Evolutionary conservation across 2,888 invertebrate genomes (phyloP).

Genomic region (Cantharis flavilabris): DNA sequence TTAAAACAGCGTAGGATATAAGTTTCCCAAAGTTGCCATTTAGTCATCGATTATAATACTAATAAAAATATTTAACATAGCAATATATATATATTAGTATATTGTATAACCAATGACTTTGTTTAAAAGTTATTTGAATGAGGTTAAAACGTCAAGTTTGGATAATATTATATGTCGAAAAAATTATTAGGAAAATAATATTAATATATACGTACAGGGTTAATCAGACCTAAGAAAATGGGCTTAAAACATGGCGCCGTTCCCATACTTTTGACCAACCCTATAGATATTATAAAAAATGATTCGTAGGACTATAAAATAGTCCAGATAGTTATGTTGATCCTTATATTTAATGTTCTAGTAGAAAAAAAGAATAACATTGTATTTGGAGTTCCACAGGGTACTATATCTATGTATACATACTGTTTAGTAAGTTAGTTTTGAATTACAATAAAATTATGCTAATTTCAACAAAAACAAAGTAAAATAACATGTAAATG

Average conservation of each 20-base stretch:
- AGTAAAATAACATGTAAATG: neutral
- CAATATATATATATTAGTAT: neutral
- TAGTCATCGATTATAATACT: neutral
- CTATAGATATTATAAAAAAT: neutral
- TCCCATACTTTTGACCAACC: neutral
- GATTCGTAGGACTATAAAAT: neutral
- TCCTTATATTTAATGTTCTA: neutral
- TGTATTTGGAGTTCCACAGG: neutral
- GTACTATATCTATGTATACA: neutral
- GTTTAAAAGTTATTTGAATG: neutral
- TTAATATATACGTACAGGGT: neutral
- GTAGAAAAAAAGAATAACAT: neutral
- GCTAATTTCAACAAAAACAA: neutral
- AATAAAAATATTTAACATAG: neutral
- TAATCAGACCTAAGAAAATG: neutral
- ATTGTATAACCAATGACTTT: neutral
- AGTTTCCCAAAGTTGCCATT: neutral
- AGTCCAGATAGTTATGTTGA: neutral
- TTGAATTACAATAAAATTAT: neutral
- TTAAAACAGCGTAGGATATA: neutral
- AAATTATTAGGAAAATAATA: neutral
- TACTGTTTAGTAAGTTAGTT: neutral
- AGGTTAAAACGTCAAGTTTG: neutral
- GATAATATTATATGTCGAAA: neutral
- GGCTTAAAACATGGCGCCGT: neutral